Percentiles rank a stretch among this genome's conserved stretches.
Conservation (phyloP, 2,797 vertebrate species). For the Myotis findleyi region DNA sequence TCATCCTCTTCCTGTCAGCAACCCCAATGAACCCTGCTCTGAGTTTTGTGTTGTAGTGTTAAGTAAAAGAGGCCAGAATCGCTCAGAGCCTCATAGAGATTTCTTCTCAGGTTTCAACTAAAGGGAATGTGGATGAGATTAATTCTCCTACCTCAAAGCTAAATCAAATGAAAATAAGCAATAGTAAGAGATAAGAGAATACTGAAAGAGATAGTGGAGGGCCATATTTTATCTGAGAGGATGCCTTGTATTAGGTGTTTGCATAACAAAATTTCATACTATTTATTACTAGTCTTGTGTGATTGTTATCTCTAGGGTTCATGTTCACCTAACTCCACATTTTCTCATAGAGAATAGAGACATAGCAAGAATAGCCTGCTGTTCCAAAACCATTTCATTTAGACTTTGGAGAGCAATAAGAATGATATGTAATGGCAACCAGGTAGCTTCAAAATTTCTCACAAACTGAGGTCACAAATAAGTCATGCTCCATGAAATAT, state of each 20-base stretch:
- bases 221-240: background rate
- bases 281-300: background rate
- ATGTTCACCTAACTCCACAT: background rate
- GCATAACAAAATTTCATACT: background rate
- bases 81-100: background rate
- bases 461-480: background rate
- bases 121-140: background rate
- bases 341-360: background rate
- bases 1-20: background rate
- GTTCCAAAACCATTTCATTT: background rate
- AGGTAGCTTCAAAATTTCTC: background rate
- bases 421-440: background rate
- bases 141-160: background rate
- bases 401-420: background rate
- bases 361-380: background rate
- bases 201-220: background rate
- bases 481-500: background rate
- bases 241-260: background rate
- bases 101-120: background rate
- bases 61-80: background rate
- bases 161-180: slow-evolving; percentile 12
- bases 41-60: background rate
- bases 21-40: background rate
- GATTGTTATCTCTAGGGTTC: slow-evolving; percentile 22
- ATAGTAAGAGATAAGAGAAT: background rate